Evolutionary conservation across 35 echinoderm and acorn worm species (phyloP).

Genomic region (Hemicentrotus pulcherrimus): DNA sequence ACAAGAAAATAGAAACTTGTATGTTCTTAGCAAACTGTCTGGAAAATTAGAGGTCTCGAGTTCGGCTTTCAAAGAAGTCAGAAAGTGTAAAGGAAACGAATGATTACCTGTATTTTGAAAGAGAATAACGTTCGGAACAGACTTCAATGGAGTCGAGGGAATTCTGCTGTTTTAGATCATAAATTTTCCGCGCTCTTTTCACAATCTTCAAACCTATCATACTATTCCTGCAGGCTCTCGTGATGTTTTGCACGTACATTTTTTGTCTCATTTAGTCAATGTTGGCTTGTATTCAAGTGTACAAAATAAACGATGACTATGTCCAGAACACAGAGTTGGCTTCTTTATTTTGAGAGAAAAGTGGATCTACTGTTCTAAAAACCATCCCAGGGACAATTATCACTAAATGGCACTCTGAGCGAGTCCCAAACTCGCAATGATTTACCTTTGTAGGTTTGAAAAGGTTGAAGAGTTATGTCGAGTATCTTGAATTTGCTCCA

Average conservation of each 20-base stretch:
- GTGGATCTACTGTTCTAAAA: too few species aligned
- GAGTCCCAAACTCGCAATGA: too few species aligned
- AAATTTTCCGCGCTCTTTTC: background rate
- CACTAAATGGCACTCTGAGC: too few species aligned
- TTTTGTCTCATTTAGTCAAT: background rate
- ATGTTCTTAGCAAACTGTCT: constrained; percentile 3
- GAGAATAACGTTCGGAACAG: background rate
- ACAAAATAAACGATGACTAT: too few species aligned
- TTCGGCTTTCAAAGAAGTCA: background rate
- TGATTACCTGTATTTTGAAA: constrained; percentile 14
- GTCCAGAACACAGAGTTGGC: too few species aligned
- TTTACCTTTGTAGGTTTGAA: too few species aligned
- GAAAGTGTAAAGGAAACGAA: background rate
- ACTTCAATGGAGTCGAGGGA: constrained; percentile 1
- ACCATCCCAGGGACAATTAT: too few species aligned
- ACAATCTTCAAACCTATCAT: background rate
- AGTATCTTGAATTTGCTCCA: too few species aligned
- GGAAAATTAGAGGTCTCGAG: background rate
- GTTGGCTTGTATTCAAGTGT: background rate
- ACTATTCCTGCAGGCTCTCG: background rate
- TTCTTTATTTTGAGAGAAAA: too few species aligned
- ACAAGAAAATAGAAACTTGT: background rate
- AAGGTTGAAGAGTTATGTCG: too few species aligned
- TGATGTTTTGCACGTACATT: background rate
- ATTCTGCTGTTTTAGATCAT: background rate